Conservation (phyloP, 2,888 invertebrate species). For the Napeogenes inachia region DNA sequence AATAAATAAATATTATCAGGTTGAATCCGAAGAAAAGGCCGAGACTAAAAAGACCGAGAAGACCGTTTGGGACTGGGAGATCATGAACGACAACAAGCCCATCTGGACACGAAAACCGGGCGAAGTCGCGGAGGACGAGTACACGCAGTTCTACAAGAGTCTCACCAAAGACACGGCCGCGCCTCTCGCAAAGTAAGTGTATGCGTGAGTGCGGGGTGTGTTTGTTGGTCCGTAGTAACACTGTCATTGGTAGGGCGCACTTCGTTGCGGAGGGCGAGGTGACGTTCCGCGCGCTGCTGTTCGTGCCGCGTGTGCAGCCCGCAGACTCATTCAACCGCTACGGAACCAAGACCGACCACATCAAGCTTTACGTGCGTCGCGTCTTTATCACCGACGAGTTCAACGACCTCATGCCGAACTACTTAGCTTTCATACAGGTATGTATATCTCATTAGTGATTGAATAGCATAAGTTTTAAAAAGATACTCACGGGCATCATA, state of each 20-base stretch:
- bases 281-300: conserved; percentile 97
- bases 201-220: conserved; percentile 38
- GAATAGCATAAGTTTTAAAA: not conserved
- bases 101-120: conserved; percentile 96
- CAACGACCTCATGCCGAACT: conserved; percentile 99
- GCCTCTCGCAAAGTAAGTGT: conserved; percentile 79
- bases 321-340: conserved; percentile 96
- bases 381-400: conserved; percentile 99
- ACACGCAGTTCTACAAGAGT: conserved; percentile 96
- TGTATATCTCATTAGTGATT: not conserved
- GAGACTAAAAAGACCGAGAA: conserved; percentile 93
- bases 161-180: conserved; percentile 92
- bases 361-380: conserved; percentile 97
- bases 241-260: conserved; percentile 78
- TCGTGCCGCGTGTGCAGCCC: conserved; percentile 93
- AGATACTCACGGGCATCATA: not conserved
- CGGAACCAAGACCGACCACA: conserved; percentile 95
- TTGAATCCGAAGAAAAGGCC: conserved; percentile 80
- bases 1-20: conserved; percentile 67
- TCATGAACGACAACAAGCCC: conserved; percentile 97
- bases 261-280: conserved; percentile 99
- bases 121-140: conserved; percentile 92
- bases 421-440: conserved; percentile 91
- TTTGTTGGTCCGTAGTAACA: conserved; percentile 13
- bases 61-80: conserved; percentile 98